Conservation (phyloP, 2,888 invertebrate species). For the Nebria brevicollis region DNA sequence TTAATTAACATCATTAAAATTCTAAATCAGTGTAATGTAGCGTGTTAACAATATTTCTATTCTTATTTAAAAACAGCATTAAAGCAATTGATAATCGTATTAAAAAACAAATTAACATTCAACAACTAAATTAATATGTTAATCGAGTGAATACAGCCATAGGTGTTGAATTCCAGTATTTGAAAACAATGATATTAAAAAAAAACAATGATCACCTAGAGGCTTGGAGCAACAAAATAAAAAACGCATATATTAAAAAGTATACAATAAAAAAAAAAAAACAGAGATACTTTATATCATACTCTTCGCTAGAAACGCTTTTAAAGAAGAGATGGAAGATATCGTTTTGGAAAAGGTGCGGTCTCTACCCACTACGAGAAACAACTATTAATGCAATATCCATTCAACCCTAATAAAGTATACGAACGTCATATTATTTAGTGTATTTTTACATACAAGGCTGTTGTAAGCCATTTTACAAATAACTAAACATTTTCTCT, state of each 20-base stretch:
- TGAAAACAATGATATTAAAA: background rate
- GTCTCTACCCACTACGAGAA: background rate
- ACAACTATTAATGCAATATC: background rate
- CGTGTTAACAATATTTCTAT: background rate
- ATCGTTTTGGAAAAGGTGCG: background rate
- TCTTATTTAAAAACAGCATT: background rate
- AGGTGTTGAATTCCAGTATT: background rate
- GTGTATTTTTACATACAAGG: background rate
- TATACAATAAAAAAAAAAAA: background rate
- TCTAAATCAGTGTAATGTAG: too few species aligned
- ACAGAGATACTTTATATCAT: background rate
- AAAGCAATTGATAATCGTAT: background rate
- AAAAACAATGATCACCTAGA: background rate
- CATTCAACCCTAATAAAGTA: background rate
- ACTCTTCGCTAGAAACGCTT: background rate
- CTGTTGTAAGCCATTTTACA: background rate
- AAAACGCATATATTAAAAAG: background rate
- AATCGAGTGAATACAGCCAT: background rate
- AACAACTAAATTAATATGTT: background rate
- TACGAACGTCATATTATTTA: background rate
- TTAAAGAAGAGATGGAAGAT: background rate
- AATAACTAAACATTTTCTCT: background rate
- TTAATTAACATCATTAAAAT: too few species aligned
- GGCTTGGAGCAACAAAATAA: background rate
- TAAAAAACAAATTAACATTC: background rate